A percentile compares a stretch with the other conserved stretches of the same genome.
Evolutionary conservation across 2,888 invertebrate genomes (phyloP).

Genomic region (Calameuta filiformis): DNA sequence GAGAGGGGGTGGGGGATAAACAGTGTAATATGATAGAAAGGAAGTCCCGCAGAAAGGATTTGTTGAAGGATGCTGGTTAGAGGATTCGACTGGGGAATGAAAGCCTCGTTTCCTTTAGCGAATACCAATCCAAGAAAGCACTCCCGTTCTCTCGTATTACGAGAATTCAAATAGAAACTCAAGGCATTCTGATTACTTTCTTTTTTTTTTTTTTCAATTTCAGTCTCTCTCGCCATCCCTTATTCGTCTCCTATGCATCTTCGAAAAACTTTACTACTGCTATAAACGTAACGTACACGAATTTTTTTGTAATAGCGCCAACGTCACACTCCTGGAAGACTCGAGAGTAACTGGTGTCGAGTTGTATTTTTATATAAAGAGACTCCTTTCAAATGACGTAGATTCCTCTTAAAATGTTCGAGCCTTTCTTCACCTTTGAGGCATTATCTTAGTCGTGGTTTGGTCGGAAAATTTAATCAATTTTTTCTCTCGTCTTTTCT

Average conservation of each 20-base stretch:
- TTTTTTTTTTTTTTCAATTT: background rate
- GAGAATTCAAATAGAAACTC: background rate
- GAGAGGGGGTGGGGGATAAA: constrained; percentile 6
- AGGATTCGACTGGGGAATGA: background rate
- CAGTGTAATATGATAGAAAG: background rate
- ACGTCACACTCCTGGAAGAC: background rate
- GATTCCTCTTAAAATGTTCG: too few relatives aligned
- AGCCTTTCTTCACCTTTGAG: too few relatives aligned
- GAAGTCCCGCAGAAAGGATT: background rate
- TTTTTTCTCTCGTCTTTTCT: background rate
- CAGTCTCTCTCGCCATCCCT: background rate
- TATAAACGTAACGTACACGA: background rate
- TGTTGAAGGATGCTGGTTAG: background rate
- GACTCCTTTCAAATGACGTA: too few relatives aligned
- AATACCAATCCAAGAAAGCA: background rate
- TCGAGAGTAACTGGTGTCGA: background rate
- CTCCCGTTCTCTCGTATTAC: background rate
- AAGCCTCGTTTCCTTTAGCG: background rate
- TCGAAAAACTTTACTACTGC: background rate
- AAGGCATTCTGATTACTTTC: background rate
- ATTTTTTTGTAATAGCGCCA: background rate
- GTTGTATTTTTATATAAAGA: background rate
- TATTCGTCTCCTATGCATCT: background rate
- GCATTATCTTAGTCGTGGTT: too few relatives aligned
- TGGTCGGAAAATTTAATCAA: background rate